Conservation (phyloP, 1,140 invertebrate genomes). For the Delia radicum region DNA sequence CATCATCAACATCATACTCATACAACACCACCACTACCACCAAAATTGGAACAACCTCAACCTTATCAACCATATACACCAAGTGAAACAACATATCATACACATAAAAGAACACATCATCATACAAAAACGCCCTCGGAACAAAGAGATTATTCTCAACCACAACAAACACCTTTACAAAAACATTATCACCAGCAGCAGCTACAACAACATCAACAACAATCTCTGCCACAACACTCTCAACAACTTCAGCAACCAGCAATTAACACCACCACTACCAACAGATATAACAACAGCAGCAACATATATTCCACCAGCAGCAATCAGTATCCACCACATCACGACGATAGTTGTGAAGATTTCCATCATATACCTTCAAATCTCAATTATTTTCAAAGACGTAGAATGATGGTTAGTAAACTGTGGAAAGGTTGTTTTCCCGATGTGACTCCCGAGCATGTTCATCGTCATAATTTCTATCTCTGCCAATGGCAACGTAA, state of each 20-base stretch:
- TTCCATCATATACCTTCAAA: slow-evolving; percentile 49
- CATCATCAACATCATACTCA: slow-evolving; percentile 39
- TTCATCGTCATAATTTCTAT: slow-evolving; percentile 54
- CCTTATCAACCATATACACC: slow-evolving; percentile 22
- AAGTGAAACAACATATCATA: neutral
- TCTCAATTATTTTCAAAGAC: slow-evolving; percentile 45
- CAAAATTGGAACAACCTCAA: slow-evolving; percentile 34
- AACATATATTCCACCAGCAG: neutral
- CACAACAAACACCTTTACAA: neutral
- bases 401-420: slow-evolving; percentile 56
- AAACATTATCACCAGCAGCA: slow-evolving; percentile 17
- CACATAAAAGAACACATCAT: neutral
- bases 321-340: slow-evolving; percentile 36
- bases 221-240: slow-evolving; percentile 33
- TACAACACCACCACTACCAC: slow-evolving; percentile 38
- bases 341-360: slow-evolving; percentile 51
- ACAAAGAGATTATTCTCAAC: neutral
- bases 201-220: slow-evolving; percentile 35
- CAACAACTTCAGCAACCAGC: slow-evolving; percentile 26
- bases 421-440: slow-evolving; percentile 55
- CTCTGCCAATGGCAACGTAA: slow-evolving; percentile 58
- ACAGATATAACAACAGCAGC: neutral
- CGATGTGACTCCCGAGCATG: slow-evolving; percentile 53
- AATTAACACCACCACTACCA: slow-evolving; percentile 5
- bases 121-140: neutral